Evolutionary conservation across 2,113 vertebrate species (phyloP), one percentile per base, ranked within the genome.

Genomic region (Platysternon megacephalum): DNA sequence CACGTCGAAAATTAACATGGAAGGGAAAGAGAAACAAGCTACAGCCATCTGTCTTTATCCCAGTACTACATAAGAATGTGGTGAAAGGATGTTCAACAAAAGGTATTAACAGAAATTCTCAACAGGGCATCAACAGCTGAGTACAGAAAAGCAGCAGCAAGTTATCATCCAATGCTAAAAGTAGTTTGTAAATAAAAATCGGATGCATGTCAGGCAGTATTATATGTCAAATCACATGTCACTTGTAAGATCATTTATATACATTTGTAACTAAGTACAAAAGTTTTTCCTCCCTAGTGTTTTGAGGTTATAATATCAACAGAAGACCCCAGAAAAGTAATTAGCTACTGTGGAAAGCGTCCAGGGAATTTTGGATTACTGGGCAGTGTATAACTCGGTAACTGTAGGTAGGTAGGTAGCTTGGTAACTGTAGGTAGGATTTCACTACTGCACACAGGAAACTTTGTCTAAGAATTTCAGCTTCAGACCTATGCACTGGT

Each of bases 211-310:
- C 85, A 76, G 49, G 53, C 2, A 1, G 0, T 32, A 55, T 21
- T 52, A 48, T 3, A 24, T 0, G 0, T 16, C 42, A 87, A 32
- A 89, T 65, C 19, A 51, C 7, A 46, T 0, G 0, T 32, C 3
- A 52, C 26, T 84, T 48, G 49, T 48, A 32, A 92, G 52, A 22
- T 44, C 10, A 26, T 78, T 78, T 44, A 80, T 4, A 32, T 17
- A 51, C 16, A 28, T 35, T 68, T 86, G 51, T 48, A 88, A 44
- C 26, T 82, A 76, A n/a, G 42, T n/a, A 85, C 1, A 42, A 3
- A 44, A 55, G 44, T 5, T 82, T 84, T 87, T 44, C 39, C 16
- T 82, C 24, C 88, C 61, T 3, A 56, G 5, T 56, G 12, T 81
- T 87, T 39, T 32, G 5, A 84, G 74, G 13, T 19, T 35, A 89